Base-by-base conservation (phyloP, 2,888 invertebrate genomes). In the Augiades crinisus region DNA sequence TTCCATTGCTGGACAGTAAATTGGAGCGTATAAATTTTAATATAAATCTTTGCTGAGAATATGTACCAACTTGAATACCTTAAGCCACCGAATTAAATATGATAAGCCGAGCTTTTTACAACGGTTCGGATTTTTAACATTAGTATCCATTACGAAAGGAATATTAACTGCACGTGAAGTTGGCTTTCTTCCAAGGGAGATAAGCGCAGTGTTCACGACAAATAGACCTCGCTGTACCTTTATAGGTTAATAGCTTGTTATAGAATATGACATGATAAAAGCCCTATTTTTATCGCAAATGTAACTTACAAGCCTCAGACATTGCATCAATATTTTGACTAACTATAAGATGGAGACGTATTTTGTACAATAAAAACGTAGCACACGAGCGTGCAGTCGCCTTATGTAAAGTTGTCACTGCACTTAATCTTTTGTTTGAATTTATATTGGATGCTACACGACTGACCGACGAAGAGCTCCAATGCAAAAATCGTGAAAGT, bases 211-310 rank as follows among this genome's bases (percentile, higher is more conserved):
- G 34, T 46, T 45, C 45, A 44, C 21, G 43, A 50, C 50, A 50
- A 50, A 44, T 44, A 44, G 51, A 17, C 41, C 31, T 33, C 34
- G 24, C 38, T 19, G 36, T 31, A 51, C 51, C 27, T 44, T 44
- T 38, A 51, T 51, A 44, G 51, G 51, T 44, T 51, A 51, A 51
- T 51, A 44, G 51, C 44, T 51, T n/a, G 37, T 51, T 44, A 50
- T 30, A 36, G 13, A 38, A 37, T 44, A 44, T 34, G n/a, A 30
- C 24, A 34, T 19, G 50, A 43, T 43, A 38, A 50, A 50, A 36
- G 50, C 40, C 22, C 24, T 44, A 7, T 3, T 19, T 27, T 34
- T 41, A 34, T 27, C 33, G 46, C 12, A 19, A 31, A 40, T n/a
- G 17, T 41, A 17, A 41, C 16, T 49, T 49, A 41, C 24, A 12